These are phyloP conservation scores for Eumacrocentrus americanus DNA, from an alignment of 2,888 invertebrate species.

Conservation along the genomic window DNA sequence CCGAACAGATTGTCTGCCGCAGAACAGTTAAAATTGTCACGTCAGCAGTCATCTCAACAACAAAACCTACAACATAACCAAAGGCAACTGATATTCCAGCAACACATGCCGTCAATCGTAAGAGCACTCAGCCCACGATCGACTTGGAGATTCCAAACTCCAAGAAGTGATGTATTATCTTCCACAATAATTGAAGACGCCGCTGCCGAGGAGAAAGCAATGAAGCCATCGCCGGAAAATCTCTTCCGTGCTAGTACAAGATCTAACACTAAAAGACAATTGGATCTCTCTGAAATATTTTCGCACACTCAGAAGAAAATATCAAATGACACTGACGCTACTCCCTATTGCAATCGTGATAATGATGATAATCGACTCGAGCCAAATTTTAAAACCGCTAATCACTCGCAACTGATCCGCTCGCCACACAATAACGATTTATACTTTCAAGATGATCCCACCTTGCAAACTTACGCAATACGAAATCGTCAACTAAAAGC, in stretches of 20 bases:
- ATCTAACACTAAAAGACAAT: constrained; percentile 43
- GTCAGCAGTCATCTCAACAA: too few species aligned
- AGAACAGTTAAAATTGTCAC: constrained; percentile 75
- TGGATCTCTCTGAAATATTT: constrained; percentile 40
- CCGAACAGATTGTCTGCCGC: constrained; percentile 76
- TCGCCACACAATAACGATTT: too few species aligned
- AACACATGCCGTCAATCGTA: constrained; percentile 46
- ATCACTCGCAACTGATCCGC: too few species aligned
- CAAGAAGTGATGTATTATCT: constrained; percentile 82
- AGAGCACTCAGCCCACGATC: constrained; percentile 75
- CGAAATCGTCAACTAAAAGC: constrained; percentile 56
- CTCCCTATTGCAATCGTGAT: neutral
- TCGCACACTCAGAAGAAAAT: constrained; percentile 18
- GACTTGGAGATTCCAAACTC: constrained; percentile 76
- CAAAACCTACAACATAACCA: constrained; percentile 50
- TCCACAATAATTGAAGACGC: constrained; percentile 86
- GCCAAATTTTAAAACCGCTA: too few species aligned
- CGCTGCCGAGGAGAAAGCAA: constrained; percentile 74
- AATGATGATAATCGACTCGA: too few species aligned
- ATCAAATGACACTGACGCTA: constrained; percentile 1
- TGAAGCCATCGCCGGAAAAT: constrained; percentile 57
- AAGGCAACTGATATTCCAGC: constrained; percentile 35
- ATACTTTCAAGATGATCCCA: too few species aligned
- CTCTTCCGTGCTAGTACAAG: constrained; percentile 37
- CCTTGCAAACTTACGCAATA: constrained; percentile 48